Evolutionary conservation across 1,140 invertebrate species (phyloP), one percentile per base, ranked within the genome.

Genomic region (Tetragnatha versicolor): DNA sequence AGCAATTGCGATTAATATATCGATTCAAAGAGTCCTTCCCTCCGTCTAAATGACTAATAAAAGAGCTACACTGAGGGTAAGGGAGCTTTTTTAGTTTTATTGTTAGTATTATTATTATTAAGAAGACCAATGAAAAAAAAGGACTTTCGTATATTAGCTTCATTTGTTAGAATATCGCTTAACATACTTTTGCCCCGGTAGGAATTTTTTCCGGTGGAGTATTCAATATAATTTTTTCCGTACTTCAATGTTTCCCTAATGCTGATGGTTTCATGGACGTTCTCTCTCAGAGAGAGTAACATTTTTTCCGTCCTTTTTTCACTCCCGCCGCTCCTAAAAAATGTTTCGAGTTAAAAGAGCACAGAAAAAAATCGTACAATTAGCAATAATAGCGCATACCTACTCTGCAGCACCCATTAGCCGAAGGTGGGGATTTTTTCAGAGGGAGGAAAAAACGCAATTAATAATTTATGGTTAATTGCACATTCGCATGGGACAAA

Each of bases 391-490:
- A 77, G 73, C 61, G 61, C 73, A 77, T 77, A 77, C 73, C 73
- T 77, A 39, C 29, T n/a, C n/a, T n/a, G 35, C n/a, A 39, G 47
- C 49, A 45, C 31, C 73, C 73, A 77, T 77, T 77, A 77, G 73
- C 39, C 35, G 63, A 63, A 75, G 72, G 55, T 75, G 53, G 58
- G 72, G 25, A 42, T 45, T 39, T 42, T 42, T 53, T 42, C 25
- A 35, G 10, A 33, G 10, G 22, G 14, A 39, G 12, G 29, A 77
- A 77, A 65, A 66, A 65, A 65, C 31, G 66, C 47, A 77, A 77
- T 77, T 77, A 77, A 77, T 77, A 77, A 77, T 77, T 77, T 77
- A 77, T 77, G 73, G 73, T 77, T 77, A 77, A 77, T 77, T 77
- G 61, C 73, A 33, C 73, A 70, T 70, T 65, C 29, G 55, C 22